These are phyloP conservation scores for Limnephilus auricula DNA, from an alignment of 2,888 invertebrate species.

Conservation along the genomic window DNA sequence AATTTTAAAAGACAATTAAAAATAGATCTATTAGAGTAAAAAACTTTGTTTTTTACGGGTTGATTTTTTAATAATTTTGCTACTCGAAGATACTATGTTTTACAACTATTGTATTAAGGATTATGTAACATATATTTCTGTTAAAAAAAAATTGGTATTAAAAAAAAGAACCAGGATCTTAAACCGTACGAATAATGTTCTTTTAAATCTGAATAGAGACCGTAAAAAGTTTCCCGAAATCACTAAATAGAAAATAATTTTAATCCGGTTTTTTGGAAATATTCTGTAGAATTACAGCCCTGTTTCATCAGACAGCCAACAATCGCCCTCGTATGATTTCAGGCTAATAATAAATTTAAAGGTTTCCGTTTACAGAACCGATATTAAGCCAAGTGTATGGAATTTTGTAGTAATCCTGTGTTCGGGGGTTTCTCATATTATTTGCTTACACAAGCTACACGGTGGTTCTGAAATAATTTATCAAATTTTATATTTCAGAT, in stretches of 20 bases:
- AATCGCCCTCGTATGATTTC: slow-evolving; percentile 50
- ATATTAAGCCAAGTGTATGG: slow-evolving; percentile 62
- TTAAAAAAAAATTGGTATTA: no score
- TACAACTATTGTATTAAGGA: no score
- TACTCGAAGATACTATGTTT: no score
- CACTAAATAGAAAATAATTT: neutral
- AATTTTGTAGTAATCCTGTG: slow-evolving; percentile 64
- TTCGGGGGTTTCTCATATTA: slow-evolving; percentile 52
- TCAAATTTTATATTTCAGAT: neutral
- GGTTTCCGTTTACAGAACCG: slow-evolving; percentile 65
- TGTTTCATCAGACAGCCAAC: neutral
- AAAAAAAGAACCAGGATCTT: no score
- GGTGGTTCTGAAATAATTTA: slow-evolving; percentile 32
- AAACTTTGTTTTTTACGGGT: no score
- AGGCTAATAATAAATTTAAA: slow-evolving; percentile 59
- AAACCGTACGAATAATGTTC: no score
- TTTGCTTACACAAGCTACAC: slow-evolving; percentile 54
- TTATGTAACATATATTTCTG: no score
- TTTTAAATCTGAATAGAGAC: no score
- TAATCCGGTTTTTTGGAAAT: neutral
- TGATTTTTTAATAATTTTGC: no score
- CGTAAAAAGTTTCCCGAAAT: neutral
- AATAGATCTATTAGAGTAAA: no score
- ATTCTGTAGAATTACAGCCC: neutral
- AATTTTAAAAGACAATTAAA: no score